Percentiles rank a stretch among this genome's conserved stretches.
These are phyloP conservation scores for Spinibarbus caldwelli DNA, from an alignment of 2,797 vertebrate species.

Conservation along the genomic window DNA sequence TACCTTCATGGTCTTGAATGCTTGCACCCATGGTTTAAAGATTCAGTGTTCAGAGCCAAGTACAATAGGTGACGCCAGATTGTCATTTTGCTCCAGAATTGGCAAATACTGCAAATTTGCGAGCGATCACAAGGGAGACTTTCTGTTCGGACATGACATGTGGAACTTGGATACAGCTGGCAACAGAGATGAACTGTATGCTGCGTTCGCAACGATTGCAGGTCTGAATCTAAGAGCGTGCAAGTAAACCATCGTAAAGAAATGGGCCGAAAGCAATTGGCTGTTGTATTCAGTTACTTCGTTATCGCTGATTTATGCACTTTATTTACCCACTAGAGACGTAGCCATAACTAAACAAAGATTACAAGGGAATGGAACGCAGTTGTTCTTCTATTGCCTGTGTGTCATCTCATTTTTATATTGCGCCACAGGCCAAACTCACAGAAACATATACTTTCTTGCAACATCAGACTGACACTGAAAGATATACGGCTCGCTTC, in stretches of 20 bases:
- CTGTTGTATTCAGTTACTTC: slow-evolving; percentile 37
- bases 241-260: slow-evolving; percentile 60
- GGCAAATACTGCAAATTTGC: slow-evolving; percentile 3
- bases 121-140: slow-evolving; percentile 48
- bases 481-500: slow-evolving; percentile 2
- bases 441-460: slow-evolving; percentile 23
- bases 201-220: slow-evolving; percentile 60
- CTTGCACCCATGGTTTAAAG: background rate
- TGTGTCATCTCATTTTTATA: slow-evolving; percentile 28
- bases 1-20: background rate
- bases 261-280: slow-evolving; percentile 24
- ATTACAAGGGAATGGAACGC: slow-evolving; percentile 44
- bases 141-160: slow-evolving; percentile 63
- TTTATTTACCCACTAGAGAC: slow-evolving; percentile 44
- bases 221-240: slow-evolving; percentile 65
- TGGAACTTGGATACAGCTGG: slow-evolving; percentile 66
- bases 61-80: slow-evolving; percentile 4
- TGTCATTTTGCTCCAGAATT: slow-evolving; percentile 32
- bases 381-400: slow-evolving; percentile 53
- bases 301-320: slow-evolving; percentile 49
- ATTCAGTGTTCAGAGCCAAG: background rate
- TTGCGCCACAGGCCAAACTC: slow-evolving; percentile 36
- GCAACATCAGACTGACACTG: slow-evolving; percentile 11
- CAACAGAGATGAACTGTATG: slow-evolving; percentile 70
- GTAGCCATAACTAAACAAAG: slow-evolving; percentile 51